Conservation (phyloP, 2,888 invertebrate genomes). For the Micoletzkya japonica region DNA sequence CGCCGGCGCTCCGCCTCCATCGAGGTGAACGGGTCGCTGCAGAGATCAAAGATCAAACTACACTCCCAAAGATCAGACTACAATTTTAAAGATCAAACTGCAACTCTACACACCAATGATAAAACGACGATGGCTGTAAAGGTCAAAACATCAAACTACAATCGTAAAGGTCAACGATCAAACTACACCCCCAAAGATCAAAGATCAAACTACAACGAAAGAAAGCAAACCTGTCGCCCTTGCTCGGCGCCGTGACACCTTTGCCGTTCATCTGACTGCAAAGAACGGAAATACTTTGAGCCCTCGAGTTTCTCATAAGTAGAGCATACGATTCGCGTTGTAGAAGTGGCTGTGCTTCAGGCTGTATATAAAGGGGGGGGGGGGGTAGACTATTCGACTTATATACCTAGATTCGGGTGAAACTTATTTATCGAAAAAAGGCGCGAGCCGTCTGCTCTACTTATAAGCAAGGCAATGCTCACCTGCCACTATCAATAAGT, state of each 20-base stretch:
- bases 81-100: background rate
- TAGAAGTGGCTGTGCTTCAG: too few species aligned
- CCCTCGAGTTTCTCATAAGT: background rate
- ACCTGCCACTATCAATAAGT: too few species aligned
- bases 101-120: too few species aligned
- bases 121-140: too few species aligned
- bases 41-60: background rate
- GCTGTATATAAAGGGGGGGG: too few species aligned
- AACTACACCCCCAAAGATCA: conserved; percentile 26
- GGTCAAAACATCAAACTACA: background rate
- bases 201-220: conserved; percentile 8
- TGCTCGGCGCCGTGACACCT: conserved; percentile 1
- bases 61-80: background rate
- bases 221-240: conserved; percentile 10
- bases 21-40: conserved; percentile 89
- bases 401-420: too few species aligned
- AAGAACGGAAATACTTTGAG: background rate
- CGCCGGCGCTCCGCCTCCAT: conserved; percentile 96
- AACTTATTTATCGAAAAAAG: too few species aligned
- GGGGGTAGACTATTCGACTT: too few species aligned
- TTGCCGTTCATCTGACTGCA: conserved; percentile 29
- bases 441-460: too few species aligned
- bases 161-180: background rate
- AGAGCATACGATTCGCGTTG: too few species aligned
- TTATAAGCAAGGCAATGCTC: too few species aligned